These are phyloP conservation scores for Lasioglossum albipes DNA, from an alignment of 1,140 invertebrate genomes.

Conservation along the genomic window DNA sequence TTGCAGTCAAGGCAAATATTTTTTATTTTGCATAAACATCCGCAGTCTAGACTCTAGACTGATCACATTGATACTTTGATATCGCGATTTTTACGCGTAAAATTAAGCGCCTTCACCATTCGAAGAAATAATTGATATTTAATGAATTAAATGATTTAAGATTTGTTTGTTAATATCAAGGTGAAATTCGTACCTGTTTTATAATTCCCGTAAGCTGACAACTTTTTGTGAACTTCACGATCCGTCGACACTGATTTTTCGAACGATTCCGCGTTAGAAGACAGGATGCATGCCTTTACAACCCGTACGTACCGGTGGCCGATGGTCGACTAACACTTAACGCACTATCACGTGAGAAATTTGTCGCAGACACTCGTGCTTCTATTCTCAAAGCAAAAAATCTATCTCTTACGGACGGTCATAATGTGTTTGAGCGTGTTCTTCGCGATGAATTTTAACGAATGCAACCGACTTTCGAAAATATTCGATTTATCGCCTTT, in stretches of 20 bases:
- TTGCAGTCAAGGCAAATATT: too few species aligned
- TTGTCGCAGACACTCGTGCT: not conserved
- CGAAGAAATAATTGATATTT: too few species aligned
- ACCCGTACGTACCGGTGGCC: conserved; percentile 20
- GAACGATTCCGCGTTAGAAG: conserved; percentile 9
- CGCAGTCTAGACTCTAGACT: too few species aligned
- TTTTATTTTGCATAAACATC: too few species aligned
- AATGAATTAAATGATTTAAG: too few species aligned
- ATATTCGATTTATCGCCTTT: not conserved
- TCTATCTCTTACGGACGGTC: not conserved
- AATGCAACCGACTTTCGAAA: not conserved
- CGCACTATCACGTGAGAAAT: conserved; percentile 20
- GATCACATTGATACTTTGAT: too few species aligned
- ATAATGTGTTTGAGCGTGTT: too few species aligned
- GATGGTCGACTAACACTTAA: conserved; percentile 32
- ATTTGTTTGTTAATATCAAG: too few species aligned
- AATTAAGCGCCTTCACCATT: too few species aligned
- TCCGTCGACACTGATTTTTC: conserved; percentile 1
- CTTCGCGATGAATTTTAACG: not conserved
- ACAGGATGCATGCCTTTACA: not conserved
- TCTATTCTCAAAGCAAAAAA: not conserved
- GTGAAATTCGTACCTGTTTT: conserved; percentile 1
- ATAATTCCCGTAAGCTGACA: not conserved
- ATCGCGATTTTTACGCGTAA: too few species aligned
- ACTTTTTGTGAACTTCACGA: not conserved